A percentile compares a stretch with the other conserved stretches of the same genome.
Conservation (phyloP, 2,888 invertebrate genomes). For the Myopa tessellatipennis region DNA sequence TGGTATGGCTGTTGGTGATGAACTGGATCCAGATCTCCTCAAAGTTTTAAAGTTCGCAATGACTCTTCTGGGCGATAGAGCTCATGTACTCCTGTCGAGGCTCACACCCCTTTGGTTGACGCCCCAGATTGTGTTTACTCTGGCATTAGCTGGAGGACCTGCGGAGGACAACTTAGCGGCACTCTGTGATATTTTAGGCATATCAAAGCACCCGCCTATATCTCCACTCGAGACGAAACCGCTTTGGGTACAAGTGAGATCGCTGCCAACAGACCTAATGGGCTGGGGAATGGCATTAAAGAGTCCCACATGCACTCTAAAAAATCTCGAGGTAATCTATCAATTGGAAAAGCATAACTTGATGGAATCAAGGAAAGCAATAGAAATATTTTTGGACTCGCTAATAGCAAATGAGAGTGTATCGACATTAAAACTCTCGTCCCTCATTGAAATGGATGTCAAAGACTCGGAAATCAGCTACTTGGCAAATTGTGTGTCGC, state of each 20-base stretch:
- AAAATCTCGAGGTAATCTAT: slow-evolving; percentile 70
- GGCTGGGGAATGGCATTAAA: slow-evolving; percentile 70
- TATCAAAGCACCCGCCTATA: slow-evolving; percentile 67
- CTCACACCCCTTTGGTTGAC: slow-evolving; percentile 70
- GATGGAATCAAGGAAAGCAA: slow-evolving; percentile 59
- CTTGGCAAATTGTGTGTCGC: slow-evolving; percentile 69
- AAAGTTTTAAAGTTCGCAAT: slow-evolving; percentile 69
- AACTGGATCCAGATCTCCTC: slow-evolving; percentile 68
- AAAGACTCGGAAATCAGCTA: slow-evolving; percentile 69
- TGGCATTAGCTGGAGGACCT: slow-evolving; percentile 71
- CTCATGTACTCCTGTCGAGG: slow-evolving; percentile 69
- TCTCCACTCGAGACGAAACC: slow-evolving; percentile 61
- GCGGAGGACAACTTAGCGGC: slow-evolving; percentile 70
- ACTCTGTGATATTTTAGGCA: slow-evolving; percentile 70
- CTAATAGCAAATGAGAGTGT: slow-evolving; percentile 70
- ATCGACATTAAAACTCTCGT: slow-evolving; percentile 69
- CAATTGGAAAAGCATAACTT: slow-evolving; percentile 68
- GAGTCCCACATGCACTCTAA: slow-evolving; percentile 68
- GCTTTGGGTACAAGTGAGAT: slow-evolving; percentile 66
- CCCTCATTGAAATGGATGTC: slow-evolving; percentile 70
- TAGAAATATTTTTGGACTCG: slow-evolving; percentile 70
- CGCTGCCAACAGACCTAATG: slow-evolving; percentile 69
- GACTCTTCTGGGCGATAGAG: slow-evolving; percentile 70
- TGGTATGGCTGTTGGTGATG: slow-evolving; percentile 59
- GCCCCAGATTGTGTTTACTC: slow-evolving; percentile 69